Evolutionary conservation across 37 sponge, comb jelly and placozoan species (phyloP).

Genomic region (Cliona cf. orientalis): DNA sequence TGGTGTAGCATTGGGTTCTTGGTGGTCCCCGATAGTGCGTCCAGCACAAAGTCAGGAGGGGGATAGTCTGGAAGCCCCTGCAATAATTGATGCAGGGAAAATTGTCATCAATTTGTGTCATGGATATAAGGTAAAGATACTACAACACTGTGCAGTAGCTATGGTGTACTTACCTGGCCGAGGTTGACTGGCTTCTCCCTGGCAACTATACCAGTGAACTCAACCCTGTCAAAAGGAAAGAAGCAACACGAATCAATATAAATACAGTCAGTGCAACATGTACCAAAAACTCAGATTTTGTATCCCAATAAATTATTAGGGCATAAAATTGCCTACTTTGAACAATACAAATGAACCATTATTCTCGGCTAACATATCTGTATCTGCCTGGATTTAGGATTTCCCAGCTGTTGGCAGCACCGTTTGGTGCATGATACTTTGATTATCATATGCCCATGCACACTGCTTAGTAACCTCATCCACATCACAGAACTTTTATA

Average conservation of each 20-base stretch:
- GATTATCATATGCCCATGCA: too few relatives aligned
- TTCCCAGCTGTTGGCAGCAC: too few relatives aligned
- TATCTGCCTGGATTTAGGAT: too few relatives aligned
- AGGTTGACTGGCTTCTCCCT: conserved; percentile 85
- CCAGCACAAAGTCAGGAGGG: conserved; percentile 82
- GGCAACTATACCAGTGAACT: conserved; percentile 84
- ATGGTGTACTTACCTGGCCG: conserved; percentile 75
- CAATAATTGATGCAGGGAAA: background rate
- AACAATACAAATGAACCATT: too few relatives aligned
- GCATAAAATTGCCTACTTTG: too few relatives aligned
- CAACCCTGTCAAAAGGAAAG: conserved; percentile 86
- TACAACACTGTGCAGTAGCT: background rate
- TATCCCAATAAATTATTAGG: too few relatives aligned
- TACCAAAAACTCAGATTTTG: background rate
- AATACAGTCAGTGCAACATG: background rate
- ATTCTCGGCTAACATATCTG: too few relatives aligned
- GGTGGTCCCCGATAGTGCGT: conserved; percentile 75
- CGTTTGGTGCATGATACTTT: too few relatives aligned
- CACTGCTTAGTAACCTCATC: too few relatives aligned
- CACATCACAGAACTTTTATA: too few relatives aligned
- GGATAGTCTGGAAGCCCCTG: conserved; percentile 94
- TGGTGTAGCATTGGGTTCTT: conserved; percentile 64
- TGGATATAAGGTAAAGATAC: background rate
- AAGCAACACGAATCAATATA: background rate
- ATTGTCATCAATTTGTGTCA: background rate